Base-by-base conservation (phyloP, 2,888 invertebrate species). In the Congeria kusceri region DNA sequence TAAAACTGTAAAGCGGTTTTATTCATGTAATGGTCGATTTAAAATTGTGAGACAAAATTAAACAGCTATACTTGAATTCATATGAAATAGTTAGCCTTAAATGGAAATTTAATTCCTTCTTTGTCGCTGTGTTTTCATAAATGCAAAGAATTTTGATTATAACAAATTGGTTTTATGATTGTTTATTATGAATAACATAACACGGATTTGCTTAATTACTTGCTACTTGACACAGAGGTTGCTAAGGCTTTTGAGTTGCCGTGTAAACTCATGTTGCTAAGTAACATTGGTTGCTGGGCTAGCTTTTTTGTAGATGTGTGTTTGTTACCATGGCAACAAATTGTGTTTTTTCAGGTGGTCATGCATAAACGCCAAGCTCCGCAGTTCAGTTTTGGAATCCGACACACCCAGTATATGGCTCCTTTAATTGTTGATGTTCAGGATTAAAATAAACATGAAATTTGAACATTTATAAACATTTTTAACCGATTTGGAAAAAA, bases 301-400 rank as follows among this genome's bases (percentile, higher is more conserved):
- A 44, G 49, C 32, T 29, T 49, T 61, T 69, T 44, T 58, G 23
- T 74, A 68, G 53, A 64, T 65, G 59, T 68, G n/a, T n/a, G 63
- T 57, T 57, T 39, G 44, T 28, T 57, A 66, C 18, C 53, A 65
- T 46, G 44, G 20, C 25, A 29, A 53, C 61, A 27, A 28, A 15
- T 32, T 77, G 25, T 76, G 39, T 28, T 69, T 72, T 82, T 77
- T 72, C 83, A 92, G 92, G 91, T 91, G 5, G 74, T 67, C 70
- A 80, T 87, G 46, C 81, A 91, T 86, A 92, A 91, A 72, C 77
- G 71, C n/a, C 81, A 88, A 49, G 85, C 89, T 28, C 94, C 94
- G 4, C 86, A 89, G 58, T 93, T 89, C 86, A 92, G 92, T 74
- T 94, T 94, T 85, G 94, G 94, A 49, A 93, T 94, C 76, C 92